phyloP scores from a whole-genome alignment of 2,888 invertebrate species.

The Pedicia rivosa region DNA sequence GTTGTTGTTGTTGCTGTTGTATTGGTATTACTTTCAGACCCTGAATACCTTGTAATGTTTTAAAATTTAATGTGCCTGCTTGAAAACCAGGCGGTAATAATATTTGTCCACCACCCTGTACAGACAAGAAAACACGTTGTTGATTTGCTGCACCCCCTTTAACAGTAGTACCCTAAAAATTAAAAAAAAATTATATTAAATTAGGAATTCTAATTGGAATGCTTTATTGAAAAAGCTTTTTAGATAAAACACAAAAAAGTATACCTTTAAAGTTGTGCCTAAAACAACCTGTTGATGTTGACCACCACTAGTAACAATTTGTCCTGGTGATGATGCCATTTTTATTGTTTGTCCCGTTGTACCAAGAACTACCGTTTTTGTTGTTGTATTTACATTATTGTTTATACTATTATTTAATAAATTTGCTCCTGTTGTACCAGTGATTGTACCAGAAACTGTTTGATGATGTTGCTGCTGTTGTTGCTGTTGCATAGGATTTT shows the following conservation, averaged over 20 bases:
- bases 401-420: constrained; percentile 6
- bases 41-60: constrained; percentile 43
- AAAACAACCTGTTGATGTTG: constrained; percentile 9
- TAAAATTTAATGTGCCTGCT: constrained; percentile 41
- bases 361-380: constrained; percentile 23
- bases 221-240: too few relatives aligned
- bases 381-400: constrained; percentile 10
- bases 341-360: constrained; percentile 24
- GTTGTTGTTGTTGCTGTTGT: constrained; percentile 22
- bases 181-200: background rate
- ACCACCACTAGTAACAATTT: constrained; percentile 11
- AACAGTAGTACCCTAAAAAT: constrained; percentile 16
- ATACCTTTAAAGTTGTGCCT: constrained; percentile 12
- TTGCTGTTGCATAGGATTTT: constrained; percentile 12
- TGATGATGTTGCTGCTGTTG: background rate
- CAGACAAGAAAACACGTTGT: constrained; percentile 36
- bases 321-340: constrained; percentile 17
- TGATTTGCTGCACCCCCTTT: constrained; percentile 19
- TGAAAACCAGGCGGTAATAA: constrained; percentile 43
- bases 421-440: background rate
- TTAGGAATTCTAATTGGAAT: background rate
- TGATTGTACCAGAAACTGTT: background rate
- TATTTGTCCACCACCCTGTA: constrained; percentile 39
- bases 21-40: constrained; percentile 44
- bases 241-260: background rate